Evolutionary conservation across 37 sponge, comb jelly and placozoan species (phyloP).

Genomic region (Geodia barretti): DNA sequence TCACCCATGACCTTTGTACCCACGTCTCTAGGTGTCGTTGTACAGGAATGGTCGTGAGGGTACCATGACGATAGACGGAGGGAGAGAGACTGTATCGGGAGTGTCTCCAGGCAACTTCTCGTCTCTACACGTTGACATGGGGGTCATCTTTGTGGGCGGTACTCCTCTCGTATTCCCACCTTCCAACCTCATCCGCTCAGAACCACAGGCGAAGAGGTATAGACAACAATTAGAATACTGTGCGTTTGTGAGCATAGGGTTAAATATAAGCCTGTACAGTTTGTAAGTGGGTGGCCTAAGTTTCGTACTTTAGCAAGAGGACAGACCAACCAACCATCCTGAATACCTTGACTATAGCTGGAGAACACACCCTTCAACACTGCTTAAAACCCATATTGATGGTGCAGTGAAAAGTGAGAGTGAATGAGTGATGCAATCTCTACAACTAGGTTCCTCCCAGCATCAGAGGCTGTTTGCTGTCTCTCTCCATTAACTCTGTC

Average conservation of each 20-base stretch:
- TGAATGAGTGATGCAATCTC: too few species aligned
- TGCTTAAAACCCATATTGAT: too few species aligned
- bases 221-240: neutral
- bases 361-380: too few species aligned
- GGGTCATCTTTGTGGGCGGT: constrained; percentile 57
- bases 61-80: constrained; percentile 20
- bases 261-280: too few species aligned
- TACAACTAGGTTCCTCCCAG: constrained; percentile 17
- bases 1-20: neutral
- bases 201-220: neutral
- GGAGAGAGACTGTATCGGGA: constrained; percentile 7
- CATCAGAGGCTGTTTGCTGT: constrained; percentile 28
- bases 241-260: neutral
- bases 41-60: constrained; percentile 10
- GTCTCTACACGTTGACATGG: constrained; percentile 36
- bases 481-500: constrained; percentile 26
- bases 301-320: too few species aligned
- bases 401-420: too few species aligned
- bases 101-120: constrained; percentile 26
- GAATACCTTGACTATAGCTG: too few species aligned
- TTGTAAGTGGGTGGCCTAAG: too few species aligned
- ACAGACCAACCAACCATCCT: too few species aligned
- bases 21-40: constrained; percentile 28
- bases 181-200: constrained; percentile 13
- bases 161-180: constrained; percentile 15